Evolutionary conservation across 37 sponge, comb jelly and placozoan genomes (phyloP).

Genomic region (Cliona cf. orientalis): DNA sequence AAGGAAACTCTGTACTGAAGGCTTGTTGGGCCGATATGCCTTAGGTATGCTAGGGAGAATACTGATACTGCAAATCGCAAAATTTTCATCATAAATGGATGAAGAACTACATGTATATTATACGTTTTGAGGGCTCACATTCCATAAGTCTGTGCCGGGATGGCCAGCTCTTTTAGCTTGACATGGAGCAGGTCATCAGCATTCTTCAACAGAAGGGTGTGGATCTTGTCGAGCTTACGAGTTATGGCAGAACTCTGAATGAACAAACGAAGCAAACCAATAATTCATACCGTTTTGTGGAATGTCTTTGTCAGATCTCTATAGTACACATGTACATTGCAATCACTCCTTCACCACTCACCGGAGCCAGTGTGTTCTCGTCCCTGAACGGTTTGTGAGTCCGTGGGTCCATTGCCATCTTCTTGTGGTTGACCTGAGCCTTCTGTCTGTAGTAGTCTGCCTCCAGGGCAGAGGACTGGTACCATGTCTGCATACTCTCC

Average conservation of each 20-base stretch:
- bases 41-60: too few relatives aligned
- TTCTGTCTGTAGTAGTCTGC: constrained; percentile 18
- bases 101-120: background rate
- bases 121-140: constrained; percentile 73
- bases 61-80: too few relatives aligned
- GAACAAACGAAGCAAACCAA: background rate
- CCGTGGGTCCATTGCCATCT: constrained; percentile 52
- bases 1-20: too few relatives aligned
- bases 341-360: constrained; percentile 1
- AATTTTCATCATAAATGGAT: too few relatives aligned
- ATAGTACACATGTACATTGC: background rate
- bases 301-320: background rate
- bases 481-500: constrained; percentile 74
- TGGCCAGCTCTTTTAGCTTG: constrained; percentile 73
- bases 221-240: constrained; percentile 87
- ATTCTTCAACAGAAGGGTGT: constrained; percentile 79
- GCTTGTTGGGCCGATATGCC: too few relatives aligned
- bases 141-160: constrained; percentile 95
- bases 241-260: constrained; percentile 72
- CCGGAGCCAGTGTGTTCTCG: constrained; percentile 7
- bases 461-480: constrained; percentile 35
- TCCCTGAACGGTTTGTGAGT: constrained; percentile 50
- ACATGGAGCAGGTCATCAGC: constrained; percentile 77
- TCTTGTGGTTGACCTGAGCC: constrained; percentile 3
- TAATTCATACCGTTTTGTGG: background rate